Conservation (phyloP, 2,797 vertebrate species). For the Lepilemur ruficaudatus region DNA sequence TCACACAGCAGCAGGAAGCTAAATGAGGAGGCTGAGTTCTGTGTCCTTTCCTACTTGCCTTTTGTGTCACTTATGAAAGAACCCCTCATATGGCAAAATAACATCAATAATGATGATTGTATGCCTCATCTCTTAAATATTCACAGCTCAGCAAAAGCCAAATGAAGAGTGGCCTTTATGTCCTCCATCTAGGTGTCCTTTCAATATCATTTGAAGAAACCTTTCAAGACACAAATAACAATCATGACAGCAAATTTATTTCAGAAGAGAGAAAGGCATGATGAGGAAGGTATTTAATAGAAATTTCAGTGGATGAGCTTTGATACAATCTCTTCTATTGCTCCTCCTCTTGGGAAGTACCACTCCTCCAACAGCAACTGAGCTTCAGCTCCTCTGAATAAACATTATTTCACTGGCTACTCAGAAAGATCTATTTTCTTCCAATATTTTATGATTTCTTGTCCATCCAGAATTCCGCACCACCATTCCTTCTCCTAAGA, state of each 20-base stretch:
- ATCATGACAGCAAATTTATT: background rate
- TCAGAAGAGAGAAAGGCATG: background rate
- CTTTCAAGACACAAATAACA: constrained; percentile 41
- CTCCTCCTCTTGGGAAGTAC: background rate
- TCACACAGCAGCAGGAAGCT: constrained; percentile 34
- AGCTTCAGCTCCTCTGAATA: background rate
- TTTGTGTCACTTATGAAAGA: constrained; percentile 20
- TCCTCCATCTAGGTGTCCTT: constrained; percentile 25
- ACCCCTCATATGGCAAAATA: constrained; percentile 16
- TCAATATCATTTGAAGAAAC: background rate
- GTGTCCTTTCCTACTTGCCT: constrained; percentile 10
- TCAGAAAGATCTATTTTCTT: constrained; percentile 14
- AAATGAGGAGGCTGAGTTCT: background rate
- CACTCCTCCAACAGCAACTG: background rate
- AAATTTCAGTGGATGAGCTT: background rate
- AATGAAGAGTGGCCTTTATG: constrained; percentile 15
- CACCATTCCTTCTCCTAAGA: background rate
- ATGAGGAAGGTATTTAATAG: background rate
- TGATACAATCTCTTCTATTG: background rate
- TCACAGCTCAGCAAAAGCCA: constrained; percentile 67
- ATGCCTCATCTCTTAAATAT: constrained; percentile 43
- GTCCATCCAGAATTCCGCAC: background rate
- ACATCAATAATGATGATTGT: constrained; percentile 30
- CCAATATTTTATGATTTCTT: background rate
- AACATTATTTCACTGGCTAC: background rate